Percentiles rank a stretch among this genome's conserved stretches.
These are phyloP conservation scores for Drosophila aldrichi DNA, from an alignment of 2,888 invertebrate genomes.

Conservation along the genomic window DNA sequence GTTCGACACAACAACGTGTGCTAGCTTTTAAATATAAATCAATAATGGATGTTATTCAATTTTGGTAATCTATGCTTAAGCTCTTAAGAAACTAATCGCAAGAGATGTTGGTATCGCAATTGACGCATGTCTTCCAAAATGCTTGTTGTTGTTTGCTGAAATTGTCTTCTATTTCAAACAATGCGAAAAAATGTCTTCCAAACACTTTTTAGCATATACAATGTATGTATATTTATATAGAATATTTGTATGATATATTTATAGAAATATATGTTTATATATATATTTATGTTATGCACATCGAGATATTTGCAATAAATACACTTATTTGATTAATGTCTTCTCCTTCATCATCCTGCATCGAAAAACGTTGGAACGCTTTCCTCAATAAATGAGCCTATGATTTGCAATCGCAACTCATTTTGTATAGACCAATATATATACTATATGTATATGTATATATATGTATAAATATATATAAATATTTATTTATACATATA, in stretches of 20 bases:
- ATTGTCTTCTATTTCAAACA: conserved; percentile 55
- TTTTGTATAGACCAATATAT: conserved; percentile 67
- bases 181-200: conserved; percentile 82
- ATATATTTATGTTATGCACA: conserved; percentile 52
- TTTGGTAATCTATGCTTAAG: conserved; percentile 39
- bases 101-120: conserved; percentile 58
- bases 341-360: conserved; percentile 20
- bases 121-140: conserved; percentile 83
- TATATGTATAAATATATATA: not conserved
- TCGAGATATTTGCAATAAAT: conserved; percentile 68
- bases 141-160: conserved; percentile 74
- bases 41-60: conserved; percentile 31
- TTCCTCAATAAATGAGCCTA: conserved; percentile 48
- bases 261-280: conserved; percentile 43
- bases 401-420: conserved; percentile 79
- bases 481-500: conserved; percentile 36
- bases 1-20: conserved; percentile 77
- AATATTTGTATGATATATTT: conserved; percentile 38
- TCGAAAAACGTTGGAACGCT: conserved; percentile 41
- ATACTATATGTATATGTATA: conserved; percentile 48
- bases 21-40: conserved; percentile 60
- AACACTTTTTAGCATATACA: conserved; percentile 64
- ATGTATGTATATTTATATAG: conserved; percentile 10
- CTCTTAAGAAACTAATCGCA: conserved; percentile 63
- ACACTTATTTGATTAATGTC: conserved; percentile 80